A percentile compares a stretch with the other conserved stretches of the same genome.
Conservation (phyloP, 2,888 invertebrate genomes). For the Dendrolimus houi region DNA sequence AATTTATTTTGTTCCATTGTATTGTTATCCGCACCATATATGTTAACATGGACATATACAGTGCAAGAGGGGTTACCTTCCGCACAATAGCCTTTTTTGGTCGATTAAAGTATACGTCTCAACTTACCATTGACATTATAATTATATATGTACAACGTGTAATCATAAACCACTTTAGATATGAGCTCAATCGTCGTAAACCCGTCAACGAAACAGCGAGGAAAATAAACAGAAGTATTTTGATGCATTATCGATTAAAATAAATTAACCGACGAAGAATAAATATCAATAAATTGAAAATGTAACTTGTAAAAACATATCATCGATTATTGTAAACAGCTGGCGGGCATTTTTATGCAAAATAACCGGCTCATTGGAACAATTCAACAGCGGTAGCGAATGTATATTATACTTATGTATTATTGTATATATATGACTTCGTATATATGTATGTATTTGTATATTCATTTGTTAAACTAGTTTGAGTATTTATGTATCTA, state of each 20-base stretch:
- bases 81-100: too few species aligned
- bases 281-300: constrained; percentile 71
- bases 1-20: constrained; percentile 39
- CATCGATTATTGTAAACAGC: constrained; percentile 73
- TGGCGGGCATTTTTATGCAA: constrained; percentile 72
- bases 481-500: too few species aligned
- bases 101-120: too few species aligned
- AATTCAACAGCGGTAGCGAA: constrained; percentile 67
- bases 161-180: too few species aligned
- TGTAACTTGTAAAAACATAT: constrained; percentile 70
- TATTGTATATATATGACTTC: too few species aligned
- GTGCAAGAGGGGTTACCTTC: too few species aligned
- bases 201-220: constrained; percentile 38
- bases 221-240: constrained; percentile 65
- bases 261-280: constrained; percentile 65
- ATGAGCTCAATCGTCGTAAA: constrained; percentile 29
- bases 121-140: too few species aligned
- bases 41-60: constrained; percentile 16
- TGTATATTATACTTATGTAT: too few species aligned
- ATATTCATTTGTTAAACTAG: too few species aligned
- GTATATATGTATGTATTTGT: too few species aligned
- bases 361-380: constrained; percentile 57
- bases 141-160: too few species aligned
- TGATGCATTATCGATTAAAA: constrained; percentile 63
- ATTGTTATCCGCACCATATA: constrained; percentile 23